These are phyloP conservation scores for Nibea albiflora DNA, from an alignment of 2,113 vertebrate genomes.

Conservation along the genomic window DNA sequence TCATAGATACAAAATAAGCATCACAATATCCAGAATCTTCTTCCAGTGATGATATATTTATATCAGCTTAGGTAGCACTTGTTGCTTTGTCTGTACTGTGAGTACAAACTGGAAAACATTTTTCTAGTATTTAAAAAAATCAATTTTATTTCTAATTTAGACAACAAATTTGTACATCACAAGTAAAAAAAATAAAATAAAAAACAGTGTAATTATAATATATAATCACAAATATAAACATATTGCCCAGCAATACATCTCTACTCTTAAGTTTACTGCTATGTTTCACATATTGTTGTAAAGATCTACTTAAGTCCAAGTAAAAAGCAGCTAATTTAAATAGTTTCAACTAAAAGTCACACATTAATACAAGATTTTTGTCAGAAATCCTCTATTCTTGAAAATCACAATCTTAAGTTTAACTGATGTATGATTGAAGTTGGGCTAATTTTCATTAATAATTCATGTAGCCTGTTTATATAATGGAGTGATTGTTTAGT, in stretches of 20 bases:
- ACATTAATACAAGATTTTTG: too few species aligned
- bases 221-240: neutral
- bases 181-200: neutral
- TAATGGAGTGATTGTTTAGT: neutral
- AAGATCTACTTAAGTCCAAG: neutral
- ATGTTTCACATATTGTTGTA: neutral
- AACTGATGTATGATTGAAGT: neutral
- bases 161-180: neutral
- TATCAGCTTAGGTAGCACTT: neutral
- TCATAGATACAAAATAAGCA: constrained; percentile 4
- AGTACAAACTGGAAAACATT: neutral
- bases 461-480: neutral
- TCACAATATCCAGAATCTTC: neutral
- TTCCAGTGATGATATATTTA: neutral
- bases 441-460: neutral
- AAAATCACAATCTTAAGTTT: too few species aligned
- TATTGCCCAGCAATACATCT: neutral
- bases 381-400: too few species aligned
- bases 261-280: neutral
- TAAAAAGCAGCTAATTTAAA: neutral
- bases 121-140: neutral
- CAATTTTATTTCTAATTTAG: too few species aligned
- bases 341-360: neutral
- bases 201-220: neutral
- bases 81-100: neutral